These are phyloP conservation scores for Ciconia nigra DNA, from an alignment of 2,797 vertebrate genomes.

Conservation along the genomic window DNA sequence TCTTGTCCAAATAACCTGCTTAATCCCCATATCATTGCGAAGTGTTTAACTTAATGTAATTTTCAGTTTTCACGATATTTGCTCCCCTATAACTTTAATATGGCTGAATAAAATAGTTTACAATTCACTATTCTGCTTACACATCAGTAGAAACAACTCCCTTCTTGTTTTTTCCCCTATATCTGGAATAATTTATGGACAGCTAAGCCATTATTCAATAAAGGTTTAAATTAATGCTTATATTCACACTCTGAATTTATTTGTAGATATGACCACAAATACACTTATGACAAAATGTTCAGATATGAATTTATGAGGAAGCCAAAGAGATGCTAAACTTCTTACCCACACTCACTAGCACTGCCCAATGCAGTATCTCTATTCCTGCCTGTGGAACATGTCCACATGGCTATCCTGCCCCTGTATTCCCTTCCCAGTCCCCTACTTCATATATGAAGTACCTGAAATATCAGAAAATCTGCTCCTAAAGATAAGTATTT, in stretches of 20 bases:
- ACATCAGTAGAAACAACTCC: background rate
- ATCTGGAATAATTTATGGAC: background rate
- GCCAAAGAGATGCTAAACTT: background rate
- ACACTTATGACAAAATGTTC: background rate
- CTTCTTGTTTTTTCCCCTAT: background rate
- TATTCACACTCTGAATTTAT: background rate
- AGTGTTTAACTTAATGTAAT: background rate
- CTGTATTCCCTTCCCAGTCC: background rate
- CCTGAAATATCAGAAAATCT: background rate
- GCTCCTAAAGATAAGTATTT: background rate
- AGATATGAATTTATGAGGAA: background rate
- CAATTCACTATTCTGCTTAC: background rate
- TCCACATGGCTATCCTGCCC: rapidly evolving
- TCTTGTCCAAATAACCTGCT: background rate
- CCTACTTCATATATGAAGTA: background rate
- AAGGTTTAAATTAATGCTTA: background rate
- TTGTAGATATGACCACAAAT: background rate
- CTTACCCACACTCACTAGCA: rapidly evolving
- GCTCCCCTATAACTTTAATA: background rate
- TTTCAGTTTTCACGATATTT: background rate
- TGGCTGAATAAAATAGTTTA: background rate
- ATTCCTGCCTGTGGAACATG: background rate
- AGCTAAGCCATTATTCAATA: background rate
- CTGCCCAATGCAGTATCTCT: rapidly evolving
- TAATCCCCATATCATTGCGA: background rate